Base-by-base conservation (phyloP, 2,797 vertebrate genomes). In the Ceryle rudis region DNA sequence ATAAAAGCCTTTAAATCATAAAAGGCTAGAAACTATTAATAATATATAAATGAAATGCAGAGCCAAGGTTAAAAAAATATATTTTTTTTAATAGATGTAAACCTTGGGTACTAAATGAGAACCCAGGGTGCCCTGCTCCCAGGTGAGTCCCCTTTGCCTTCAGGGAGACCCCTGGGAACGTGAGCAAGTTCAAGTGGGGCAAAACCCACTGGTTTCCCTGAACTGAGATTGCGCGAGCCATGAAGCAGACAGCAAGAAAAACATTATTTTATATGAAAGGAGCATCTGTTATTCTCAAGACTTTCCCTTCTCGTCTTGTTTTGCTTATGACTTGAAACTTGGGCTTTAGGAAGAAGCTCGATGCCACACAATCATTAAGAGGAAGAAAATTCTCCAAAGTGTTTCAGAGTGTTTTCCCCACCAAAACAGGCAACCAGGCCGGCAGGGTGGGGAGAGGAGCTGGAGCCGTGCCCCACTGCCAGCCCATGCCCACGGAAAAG, bases 91-190 rank as follows among this genome's bases (percentile, higher is more conserved):
- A 4, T 52, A 28, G 37, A 10, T 79, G 62, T n/a, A 42, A 49
- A 7, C 5, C 19, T 14, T 3, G 0, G 3, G 10, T 4, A 28
- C 21, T 13, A 31, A 65, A 41, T 2, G 9, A 37, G 46, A 14
- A 20, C 0, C 0, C 1, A 8, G n/a, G 23, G n/a, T 0, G 8
- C 9, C 6, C 17, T 3, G n/a, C 29, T 21, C 26, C 14, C 41
- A 8, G 9, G 8, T 3, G 2, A 13, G 31, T 4, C 20, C 9
- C 46, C 54, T 28, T 5, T 1, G 29, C 11, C 16, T 52, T 2
- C 29, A 4, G 10, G n/a, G 73, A 28, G 14, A 52, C 39, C 3
- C 21, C 46, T 13, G 33, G 21, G n/a, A 29, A 33, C 21, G 2
- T 0, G 5, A 61, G 8, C 39, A 28, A 15, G 35, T 5, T 47